Evolutionary conservation across 2,797 vertebrate species (phyloP).

Genomic region (Perodicticus potto): DNA sequence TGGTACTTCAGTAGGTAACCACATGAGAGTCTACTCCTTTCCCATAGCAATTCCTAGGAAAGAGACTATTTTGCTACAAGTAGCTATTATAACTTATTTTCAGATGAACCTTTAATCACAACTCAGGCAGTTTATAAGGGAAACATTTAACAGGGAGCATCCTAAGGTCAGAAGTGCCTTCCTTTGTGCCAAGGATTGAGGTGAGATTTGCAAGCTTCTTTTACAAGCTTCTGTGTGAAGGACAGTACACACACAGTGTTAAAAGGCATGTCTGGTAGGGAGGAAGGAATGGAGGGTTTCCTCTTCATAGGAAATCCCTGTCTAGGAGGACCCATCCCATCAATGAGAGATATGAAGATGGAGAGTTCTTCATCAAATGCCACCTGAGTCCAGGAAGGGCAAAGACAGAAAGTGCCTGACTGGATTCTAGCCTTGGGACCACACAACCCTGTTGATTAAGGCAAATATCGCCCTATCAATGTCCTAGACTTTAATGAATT

Average conservation of each 20-base stretch:
- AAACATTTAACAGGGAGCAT: neutral
- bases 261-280: neutral
- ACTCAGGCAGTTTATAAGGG: neutral
- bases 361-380: neutral
- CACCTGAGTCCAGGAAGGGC: neutral
- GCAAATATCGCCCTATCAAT: neutral
- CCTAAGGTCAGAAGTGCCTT: neutral
- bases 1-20: constrained; percentile 53
- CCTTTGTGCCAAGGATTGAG: neutral
- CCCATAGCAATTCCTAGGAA: neutral
- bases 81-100: constrained; percentile 51
- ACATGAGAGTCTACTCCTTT: neutral
- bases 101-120: constrained; percentile 31
- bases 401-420: neutral
- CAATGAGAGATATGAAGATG: neutral
- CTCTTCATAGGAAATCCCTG: neutral
- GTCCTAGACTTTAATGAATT: neutral
- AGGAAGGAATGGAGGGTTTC: neutral
- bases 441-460: neutral
- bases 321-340: neutral
- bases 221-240: constrained; percentile 12
- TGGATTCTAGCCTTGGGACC: neutral
- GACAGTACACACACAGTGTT: neutral
- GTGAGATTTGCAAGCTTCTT: constrained; percentile 17
- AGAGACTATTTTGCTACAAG: neutral